Evolutionary conservation across 2,888 invertebrate species (phyloP), one percentile per base, ranked within the genome.

Genomic region (Sphecodes monilicornis): DNA sequence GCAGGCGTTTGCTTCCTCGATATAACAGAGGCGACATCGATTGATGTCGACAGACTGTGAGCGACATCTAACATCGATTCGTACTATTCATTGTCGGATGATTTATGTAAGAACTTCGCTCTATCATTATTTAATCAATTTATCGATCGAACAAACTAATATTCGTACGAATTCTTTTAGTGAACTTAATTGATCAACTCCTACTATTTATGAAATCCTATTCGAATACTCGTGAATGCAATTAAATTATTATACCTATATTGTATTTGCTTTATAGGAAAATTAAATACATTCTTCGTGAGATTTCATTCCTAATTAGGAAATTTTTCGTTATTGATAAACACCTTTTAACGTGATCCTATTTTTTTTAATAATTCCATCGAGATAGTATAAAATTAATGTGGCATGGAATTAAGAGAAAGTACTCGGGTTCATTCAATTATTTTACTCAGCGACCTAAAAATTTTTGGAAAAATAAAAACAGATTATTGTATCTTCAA

Each of bases 21-120:
- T 76, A 50, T 8, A 32, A 36, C 71, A 78, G 69, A 11, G 32
- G 3, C 36, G 16, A 22, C 16, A 43, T 39, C 46, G 43, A 64
- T 43, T 29, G 68, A 60, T 32, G 29, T n/a, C 54, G 26, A 54
- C 5, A 32, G n/a, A 76, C 76, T n/a, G 8, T 18, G 16, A 18
- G 78, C 78, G 82, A 73, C 82, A 78, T 82, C 82, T 82, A 29
- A 41, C 75, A 32, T 26, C n/a, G 46, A 36, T 43, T 46, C 64
- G 41, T 36, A 64, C n/a, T 66, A 36, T 57, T 26, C 13, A 36
- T 26, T 76, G 1, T 74, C 64, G 50, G 13, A 68, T 32, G 26
- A 50, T 80, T 69, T 50, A 3, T 10, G 54, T 29, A 50, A 64
- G 6, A 66, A 39, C 22, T 26, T n/a, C 13, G 5, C 32, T 77